Conservation (phyloP, 2,888 invertebrate genomes). For the Panopea generosa region DNA sequence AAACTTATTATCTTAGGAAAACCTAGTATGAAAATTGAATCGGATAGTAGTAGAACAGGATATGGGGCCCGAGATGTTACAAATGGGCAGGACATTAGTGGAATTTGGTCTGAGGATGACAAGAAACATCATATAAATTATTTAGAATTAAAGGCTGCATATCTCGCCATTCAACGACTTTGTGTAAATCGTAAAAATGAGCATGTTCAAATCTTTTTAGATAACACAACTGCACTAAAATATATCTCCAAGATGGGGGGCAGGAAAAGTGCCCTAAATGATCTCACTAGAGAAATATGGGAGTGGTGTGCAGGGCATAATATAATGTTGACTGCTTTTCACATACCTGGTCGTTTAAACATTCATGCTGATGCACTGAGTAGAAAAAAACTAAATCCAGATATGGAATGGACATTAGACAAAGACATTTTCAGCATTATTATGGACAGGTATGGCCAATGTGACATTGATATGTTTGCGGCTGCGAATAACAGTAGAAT, state of each 20-base stretch:
- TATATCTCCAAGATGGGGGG: conserved; percentile 43
- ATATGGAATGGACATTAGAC: no score
- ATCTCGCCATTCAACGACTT: conserved; percentile 5
- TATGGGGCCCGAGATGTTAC: conserved; percentile 21
- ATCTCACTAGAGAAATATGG: conserved; percentile 23
- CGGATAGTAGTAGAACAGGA: conserved; percentile 9
- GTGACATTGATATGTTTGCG: background rate
- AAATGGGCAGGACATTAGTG: background rate
- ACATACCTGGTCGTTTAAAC: no score
- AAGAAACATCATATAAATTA: no score
- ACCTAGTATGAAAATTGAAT: no score
- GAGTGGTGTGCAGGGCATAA: conserved; percentile 14
- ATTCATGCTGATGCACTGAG: no score
- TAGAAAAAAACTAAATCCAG: no score
- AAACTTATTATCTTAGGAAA: background rate
- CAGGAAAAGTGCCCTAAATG: conserved; percentile 17
- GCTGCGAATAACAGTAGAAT: background rate
- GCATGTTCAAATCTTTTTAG: conserved; percentile 28
- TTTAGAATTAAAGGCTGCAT: no score
- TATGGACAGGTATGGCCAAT: background rate
- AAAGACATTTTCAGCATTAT: background rate
- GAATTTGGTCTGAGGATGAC: conserved; percentile 14
- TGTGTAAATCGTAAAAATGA: background rate
- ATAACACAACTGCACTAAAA: background rate
- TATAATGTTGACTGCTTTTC: no score